phyloP scores from a whole-genome alignment of 2,888 invertebrate species.

The Drosophila emarginata region DNA sequence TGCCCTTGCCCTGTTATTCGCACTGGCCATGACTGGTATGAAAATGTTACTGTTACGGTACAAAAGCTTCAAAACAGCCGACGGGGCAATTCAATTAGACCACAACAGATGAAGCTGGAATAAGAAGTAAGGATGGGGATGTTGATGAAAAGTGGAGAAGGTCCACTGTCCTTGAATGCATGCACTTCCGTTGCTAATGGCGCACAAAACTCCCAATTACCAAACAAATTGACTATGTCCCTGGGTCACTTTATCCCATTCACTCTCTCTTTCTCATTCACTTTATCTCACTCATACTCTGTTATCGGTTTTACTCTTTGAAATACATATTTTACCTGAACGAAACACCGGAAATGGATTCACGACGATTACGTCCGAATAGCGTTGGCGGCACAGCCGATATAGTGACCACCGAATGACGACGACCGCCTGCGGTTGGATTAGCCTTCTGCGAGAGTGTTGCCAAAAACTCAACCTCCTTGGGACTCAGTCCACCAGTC shows the following conservation, averaged over 20 bases:
- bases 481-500: slow-evolving; percentile 88
- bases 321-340: slow-evolving; percentile 74
- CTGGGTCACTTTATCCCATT: slow-evolving; percentile 3
- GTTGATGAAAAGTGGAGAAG: neutral
- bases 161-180: slow-evolving; percentile 2
- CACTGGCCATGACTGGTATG: slow-evolving; percentile 29
- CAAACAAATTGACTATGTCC: slow-evolving; percentile 27
- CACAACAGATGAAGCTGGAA: slow-evolving; percentile 14
- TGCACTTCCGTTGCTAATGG: slow-evolving; percentile 44
- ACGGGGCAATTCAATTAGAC: slow-evolving; percentile 61
- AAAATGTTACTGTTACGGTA: slow-evolving; percentile 57
- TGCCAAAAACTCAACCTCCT: slow-evolving; percentile 92
- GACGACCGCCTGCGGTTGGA: slow-evolving; percentile 88
- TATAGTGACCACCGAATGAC: slow-evolving; percentile 94
- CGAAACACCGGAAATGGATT: slow-evolving; percentile 91
- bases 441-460: slow-evolving; percentile 88
- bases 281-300: neutral
- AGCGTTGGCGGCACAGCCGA: slow-evolving; percentile 90
- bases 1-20: neutral
- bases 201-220: slow-evolving; percentile 51
- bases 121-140: slow-evolving; percentile 14
- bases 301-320: slow-evolving; percentile 14
- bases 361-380: slow-evolving; percentile 91
- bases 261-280: neutral
- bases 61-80: slow-evolving; percentile 48